phyloP scores from a whole-genome alignment of 2,113 vertebrate species.

The Hepsetus odoe region DNA sequence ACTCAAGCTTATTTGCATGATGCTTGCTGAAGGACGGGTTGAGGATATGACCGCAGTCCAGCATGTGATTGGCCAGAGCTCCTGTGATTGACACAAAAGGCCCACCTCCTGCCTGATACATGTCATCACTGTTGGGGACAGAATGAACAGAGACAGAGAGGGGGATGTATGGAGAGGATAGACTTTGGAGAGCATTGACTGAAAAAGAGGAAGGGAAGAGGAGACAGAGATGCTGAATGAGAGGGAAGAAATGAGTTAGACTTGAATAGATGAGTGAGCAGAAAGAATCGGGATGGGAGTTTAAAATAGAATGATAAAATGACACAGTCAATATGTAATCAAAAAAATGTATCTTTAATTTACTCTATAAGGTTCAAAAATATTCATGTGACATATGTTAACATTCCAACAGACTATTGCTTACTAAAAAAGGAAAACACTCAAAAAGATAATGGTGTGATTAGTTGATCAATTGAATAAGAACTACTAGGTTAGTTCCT shows the following conservation, averaged over 20 bases:
- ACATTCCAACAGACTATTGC: too few species aligned
- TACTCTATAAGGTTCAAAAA: too few species aligned
- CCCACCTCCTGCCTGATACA: constrained; percentile 6
- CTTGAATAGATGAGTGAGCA: neutral
- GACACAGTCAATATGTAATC: too few species aligned
- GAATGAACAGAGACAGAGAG: neutral
- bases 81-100: constrained; percentile 32
- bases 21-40: constrained; percentile 42
- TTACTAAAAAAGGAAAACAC: too few species aligned
- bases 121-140: too few species aligned
- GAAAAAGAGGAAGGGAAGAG: neutral
- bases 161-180: neutral
- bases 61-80: neutral
- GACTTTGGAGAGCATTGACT: neutral
- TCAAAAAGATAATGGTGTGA: too few species aligned
- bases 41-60: constrained; percentile 38
- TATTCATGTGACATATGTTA: too few species aligned
- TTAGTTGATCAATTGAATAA: too few species aligned
- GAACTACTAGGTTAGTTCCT: too few species aligned
- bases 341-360: too few species aligned
- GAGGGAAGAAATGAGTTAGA: neutral
- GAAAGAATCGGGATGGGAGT: neutral
- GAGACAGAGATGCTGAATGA: too few species aligned
- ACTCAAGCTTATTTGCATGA: constrained; percentile 39
- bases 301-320: too few species aligned